Percentiles rank a stretch among this genome's conserved stretches.
Evolutionary conservation across 1,140 invertebrate genomes (phyloP).

Genomic region (Pissodes strobi): DNA sequence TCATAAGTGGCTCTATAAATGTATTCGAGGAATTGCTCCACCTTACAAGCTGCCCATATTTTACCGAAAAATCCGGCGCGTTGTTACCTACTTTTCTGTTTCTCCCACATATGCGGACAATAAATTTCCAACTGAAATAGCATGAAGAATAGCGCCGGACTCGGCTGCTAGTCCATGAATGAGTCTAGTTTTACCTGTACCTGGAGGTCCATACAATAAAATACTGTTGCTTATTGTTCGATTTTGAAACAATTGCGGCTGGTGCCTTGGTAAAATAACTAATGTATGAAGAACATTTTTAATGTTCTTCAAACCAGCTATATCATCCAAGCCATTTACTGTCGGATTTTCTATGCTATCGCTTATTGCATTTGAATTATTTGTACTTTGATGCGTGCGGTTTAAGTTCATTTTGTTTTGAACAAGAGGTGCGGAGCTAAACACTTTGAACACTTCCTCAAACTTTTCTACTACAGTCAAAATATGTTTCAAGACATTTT

Average conservation of each 20-base stretch:
- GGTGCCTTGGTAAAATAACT: conserved; percentile 45
- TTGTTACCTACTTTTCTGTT: conserved; percentile 64
- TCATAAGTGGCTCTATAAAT: too few species aligned
- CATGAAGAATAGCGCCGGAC: conserved; percentile 58
- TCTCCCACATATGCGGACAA: conserved; percentile 63
- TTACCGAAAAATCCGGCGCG: too few species aligned
- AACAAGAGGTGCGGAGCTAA: neutral
- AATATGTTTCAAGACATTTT: neutral
- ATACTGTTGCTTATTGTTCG: conserved; percentile 56
- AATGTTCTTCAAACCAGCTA: conserved; percentile 39
- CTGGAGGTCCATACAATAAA: conserved; percentile 73
- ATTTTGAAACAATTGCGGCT: conserved; percentile 49
- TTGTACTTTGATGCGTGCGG: neutral
- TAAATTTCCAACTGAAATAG: conserved; percentile 61
- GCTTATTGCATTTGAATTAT: neutral
- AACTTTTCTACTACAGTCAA: neutral
- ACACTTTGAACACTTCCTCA: neutral
- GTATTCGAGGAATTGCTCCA: too few species aligned
- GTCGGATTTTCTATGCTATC: conserved; percentile 35
- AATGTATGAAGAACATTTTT: conserved; percentile 31
- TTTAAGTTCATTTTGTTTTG: neutral
- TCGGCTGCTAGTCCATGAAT: conserved; percentile 64
- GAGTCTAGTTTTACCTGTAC: conserved; percentile 72
- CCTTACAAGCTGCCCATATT: too few species aligned
- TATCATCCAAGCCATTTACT: conserved; percentile 45